Evolutionary conservation across 2,113 vertebrate genomes (phyloP).

Genomic region (Pterocles gutturalis): DNA sequence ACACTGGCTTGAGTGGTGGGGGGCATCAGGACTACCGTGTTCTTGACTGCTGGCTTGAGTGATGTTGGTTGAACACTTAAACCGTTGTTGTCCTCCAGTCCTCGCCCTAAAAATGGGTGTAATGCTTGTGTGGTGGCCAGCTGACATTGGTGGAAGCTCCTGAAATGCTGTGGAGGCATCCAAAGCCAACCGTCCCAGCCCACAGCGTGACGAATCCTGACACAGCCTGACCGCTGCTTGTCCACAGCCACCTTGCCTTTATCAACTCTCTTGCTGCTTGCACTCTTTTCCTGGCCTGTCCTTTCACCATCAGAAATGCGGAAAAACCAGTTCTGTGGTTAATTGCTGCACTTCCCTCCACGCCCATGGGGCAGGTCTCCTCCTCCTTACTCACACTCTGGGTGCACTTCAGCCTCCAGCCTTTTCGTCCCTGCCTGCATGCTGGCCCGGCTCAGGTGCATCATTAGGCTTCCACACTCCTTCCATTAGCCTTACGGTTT

Average conservation of each 20-base stretch:
- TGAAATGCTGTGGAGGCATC: not conserved
- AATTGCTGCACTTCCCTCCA: constrained; percentile 70
- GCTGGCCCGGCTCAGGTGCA: not conserved
- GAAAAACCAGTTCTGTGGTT: constrained; percentile 77
- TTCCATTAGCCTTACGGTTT: not conserved
- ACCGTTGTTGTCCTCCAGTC: not conserved
- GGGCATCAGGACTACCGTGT: fast-evolving
- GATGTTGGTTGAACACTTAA: not conserved
- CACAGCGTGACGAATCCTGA: not conserved
- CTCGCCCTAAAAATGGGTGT: not conserved
- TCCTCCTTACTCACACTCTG: not conserved
- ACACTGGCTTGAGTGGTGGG: not conserved
- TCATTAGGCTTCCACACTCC: not conserved
- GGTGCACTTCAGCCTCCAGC: constrained; percentile 29
- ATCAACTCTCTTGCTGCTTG: not conserved
- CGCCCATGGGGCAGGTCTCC: constrained; percentile 41
- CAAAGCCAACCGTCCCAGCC: not conserved
- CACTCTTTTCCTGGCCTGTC: constrained; percentile 30
- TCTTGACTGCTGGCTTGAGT: not conserved
- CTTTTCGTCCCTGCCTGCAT: not conserved
- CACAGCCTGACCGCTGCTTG: not conserved
- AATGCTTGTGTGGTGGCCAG: not conserved
- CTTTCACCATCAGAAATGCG: constrained; percentile 63
- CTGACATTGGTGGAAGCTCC: not conserved
- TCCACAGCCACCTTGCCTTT: not conserved